phyloP scores from a whole-genome alignment of 2,888 invertebrate species.

The Lissocephala sabroskyi region DNA sequence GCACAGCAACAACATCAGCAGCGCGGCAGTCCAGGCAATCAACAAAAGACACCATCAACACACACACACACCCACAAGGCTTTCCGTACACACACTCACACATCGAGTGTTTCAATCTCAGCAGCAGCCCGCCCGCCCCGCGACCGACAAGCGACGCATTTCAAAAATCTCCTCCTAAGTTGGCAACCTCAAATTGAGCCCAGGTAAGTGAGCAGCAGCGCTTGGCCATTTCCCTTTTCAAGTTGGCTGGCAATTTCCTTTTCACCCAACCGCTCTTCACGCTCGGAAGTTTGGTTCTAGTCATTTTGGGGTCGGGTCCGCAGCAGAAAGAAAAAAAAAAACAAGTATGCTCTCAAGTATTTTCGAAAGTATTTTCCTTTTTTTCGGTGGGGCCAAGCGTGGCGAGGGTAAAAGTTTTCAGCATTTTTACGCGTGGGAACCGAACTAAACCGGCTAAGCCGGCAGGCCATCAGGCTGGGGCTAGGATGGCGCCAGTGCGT shows the following conservation, averaged over 20 bases:
- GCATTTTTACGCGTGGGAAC: conserved; percentile 47
- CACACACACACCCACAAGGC: conserved; percentile 15
- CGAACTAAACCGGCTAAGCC: background rate
- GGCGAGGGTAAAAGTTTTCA: conserved; percentile 32
- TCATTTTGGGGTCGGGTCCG: too few species aligned
- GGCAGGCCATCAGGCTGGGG: too few species aligned
- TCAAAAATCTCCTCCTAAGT: conserved; percentile 40
- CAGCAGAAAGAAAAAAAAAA: too few species aligned
- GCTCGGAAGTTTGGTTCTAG: too few species aligned
- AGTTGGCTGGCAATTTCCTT: background rate
- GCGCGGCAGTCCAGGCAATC: background rate
- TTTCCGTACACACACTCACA: conserved; percentile 13
- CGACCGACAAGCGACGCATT: background rate
- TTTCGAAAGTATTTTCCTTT: conserved; percentile 23
- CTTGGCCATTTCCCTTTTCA: conserved; percentile 1
- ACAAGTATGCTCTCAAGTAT: conserved; percentile 22
- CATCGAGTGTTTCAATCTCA: conserved; percentile 5
- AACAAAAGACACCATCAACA: background rate
- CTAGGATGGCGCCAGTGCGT: too few species aligned
- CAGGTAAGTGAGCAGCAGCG: conserved; percentile 36
- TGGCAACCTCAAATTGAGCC: conserved; percentile 8
- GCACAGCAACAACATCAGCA: background rate
- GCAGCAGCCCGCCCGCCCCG: background rate
- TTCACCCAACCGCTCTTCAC: background rate
- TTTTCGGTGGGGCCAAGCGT: conserved; percentile 22